Base-by-base conservation (phyloP, 2,113 vertebrate genomes). In the Corythaixoides concolor region DNA sequence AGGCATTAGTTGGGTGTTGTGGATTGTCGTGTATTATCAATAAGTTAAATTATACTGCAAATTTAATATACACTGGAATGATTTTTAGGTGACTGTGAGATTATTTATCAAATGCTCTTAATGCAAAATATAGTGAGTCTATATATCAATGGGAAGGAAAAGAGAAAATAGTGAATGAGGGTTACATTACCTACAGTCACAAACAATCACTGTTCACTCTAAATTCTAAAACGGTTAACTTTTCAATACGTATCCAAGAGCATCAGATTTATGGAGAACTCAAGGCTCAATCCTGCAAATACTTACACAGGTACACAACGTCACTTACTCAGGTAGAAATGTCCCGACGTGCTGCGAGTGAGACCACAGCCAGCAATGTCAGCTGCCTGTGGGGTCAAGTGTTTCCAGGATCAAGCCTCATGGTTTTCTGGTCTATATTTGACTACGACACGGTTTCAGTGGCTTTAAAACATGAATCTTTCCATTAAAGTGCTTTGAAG, bases 1-100 rank as follows among this genome's bases (percentile, higher is more conserved):
- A 99, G 96, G 98, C 97, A 97, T 99, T 98, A 98, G 97, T 98
- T 87, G 97, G 97, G 98, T 98, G 78, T 95, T 73, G 28, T 95
- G 97, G 97, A 94, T 95, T 97, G 96, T 37, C 94, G 97, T 92
- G 97, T 90, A 96, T 95, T 98, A 98, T 84, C 82, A 96, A 97
- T 95, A 96, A 97, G 90, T 97, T 95, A 97, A 92, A 82, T 82
- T 98, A 87, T 85, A 90, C 49, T 90, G 91, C 90, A 94, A 91
- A 92, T 96, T 96, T 93, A 96, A 95, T 96, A 97, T 83, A 96
- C 66, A 94, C 72, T 18, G 89, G 96, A 90, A 96, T 88, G 85
- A 90, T 90, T 89, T 97, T 95, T 92, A 95, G 92, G 90, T 97
- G 78, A 95, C 12, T 85, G 66, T 95, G 90, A 96, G 96, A 95